These are phyloP conservation scores for Stegodyphus mimosarum DNA, from an alignment of 1,140 invertebrate species.

Conservation along the genomic window DNA sequence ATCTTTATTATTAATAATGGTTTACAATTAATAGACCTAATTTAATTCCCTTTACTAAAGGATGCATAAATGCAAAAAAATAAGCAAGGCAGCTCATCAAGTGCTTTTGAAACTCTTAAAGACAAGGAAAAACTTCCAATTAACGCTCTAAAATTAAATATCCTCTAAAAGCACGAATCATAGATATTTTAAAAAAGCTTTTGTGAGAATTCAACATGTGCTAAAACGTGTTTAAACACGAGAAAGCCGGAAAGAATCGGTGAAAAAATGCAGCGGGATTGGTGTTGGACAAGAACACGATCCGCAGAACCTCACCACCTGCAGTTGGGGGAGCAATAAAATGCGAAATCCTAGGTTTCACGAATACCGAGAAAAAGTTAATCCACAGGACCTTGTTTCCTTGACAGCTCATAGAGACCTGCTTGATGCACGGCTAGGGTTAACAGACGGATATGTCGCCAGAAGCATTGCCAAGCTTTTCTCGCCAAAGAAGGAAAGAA, in stretches of 20 bases:
- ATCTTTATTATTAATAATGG: no score
- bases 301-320: conserved; percentile 23
- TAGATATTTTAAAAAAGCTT: neutral
- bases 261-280: neutral
- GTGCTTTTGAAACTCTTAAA: no score
- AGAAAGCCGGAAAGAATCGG: neutral
- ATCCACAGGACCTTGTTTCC: conserved; percentile 56
- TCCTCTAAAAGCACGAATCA: neutral
- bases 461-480: neutral
- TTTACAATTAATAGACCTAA: no score
- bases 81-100: no score
- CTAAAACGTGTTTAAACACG: conserved; percentile 35
- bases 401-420: conserved; percentile 48
- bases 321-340: conserved; percentile 48
- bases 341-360: conserved; percentile 44
- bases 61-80: no score
- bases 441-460: neutral
- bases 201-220: conserved; percentile 31
- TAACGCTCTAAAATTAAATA: no score
- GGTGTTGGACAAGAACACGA: conserved; percentile 33
- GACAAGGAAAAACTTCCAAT: no score
- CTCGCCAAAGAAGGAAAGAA: neutral
- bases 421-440: conserved; percentile 53
- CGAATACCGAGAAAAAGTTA: conserved; percentile 54
- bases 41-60: no score